These are phyloP conservation scores for Brenthis ino DNA, from an alignment of 2,888 invertebrate species.

Conservation along the genomic window DNA sequence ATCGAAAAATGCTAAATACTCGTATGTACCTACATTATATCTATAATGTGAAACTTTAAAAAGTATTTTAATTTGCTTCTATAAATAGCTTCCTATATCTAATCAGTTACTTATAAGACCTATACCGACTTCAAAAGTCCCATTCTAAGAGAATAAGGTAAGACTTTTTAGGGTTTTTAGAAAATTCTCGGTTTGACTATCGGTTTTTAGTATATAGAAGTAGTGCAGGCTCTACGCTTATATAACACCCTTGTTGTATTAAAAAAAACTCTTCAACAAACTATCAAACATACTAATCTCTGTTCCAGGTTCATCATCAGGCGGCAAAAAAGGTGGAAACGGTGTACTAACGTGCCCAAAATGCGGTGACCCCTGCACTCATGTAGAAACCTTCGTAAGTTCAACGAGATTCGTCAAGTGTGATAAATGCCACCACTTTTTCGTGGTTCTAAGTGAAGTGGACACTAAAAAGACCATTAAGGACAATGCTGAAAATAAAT, in stretches of 20 bases:
- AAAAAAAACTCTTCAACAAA: neutral
- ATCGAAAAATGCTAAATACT: no score
- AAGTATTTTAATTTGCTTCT: no score
- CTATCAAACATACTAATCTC: no score
- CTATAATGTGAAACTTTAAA: no score
- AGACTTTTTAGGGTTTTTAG: no score
- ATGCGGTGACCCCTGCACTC: conserved; percentile 98
- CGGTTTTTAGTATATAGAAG: no score
- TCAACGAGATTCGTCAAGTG: conserved; percentile 98
- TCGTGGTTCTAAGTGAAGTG: conserved; percentile 96
- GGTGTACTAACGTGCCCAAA: conserved; percentile 94
- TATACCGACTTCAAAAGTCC: no score
- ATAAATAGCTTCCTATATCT: neutral
- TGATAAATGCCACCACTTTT: conserved; percentile 98
- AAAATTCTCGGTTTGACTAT: no score
- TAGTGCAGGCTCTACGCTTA: no score
- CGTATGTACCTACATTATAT: no score
- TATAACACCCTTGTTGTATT: neutral
- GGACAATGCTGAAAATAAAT: conserved; percentile 88
- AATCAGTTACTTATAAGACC: no score
- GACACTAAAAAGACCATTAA: conserved; percentile 94
- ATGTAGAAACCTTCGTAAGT: conserved; percentile 98
- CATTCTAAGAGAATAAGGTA: no score
- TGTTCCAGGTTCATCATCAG: conserved; percentile 57
- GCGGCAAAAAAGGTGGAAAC: conserved; percentile 84